phyloP scores from a whole-genome alignment of 2,113 vertebrate species.

The Bujurquina vittata region DNA sequence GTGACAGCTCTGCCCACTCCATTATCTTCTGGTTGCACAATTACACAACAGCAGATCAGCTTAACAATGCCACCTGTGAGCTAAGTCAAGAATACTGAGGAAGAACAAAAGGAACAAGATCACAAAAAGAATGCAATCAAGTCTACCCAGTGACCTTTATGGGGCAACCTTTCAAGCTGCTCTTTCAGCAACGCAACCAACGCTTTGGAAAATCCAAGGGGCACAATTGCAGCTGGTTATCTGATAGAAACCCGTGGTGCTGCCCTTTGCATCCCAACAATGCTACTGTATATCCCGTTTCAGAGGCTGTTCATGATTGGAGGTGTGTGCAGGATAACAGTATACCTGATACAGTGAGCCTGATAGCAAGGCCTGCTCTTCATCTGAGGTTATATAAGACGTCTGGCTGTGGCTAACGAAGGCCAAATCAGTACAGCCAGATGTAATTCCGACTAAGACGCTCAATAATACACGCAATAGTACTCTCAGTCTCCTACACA shows the following conservation, averaged over 20 bases:
- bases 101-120: constrained; percentile 56
- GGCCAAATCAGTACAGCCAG: constrained; percentile 1
- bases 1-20: background rate
- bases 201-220: constrained; percentile 59
- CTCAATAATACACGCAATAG: background rate
- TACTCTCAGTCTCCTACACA: background rate
- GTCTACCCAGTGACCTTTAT: constrained; percentile 51
- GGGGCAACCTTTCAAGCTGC: constrained; percentile 58
- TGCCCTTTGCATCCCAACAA: constrained; percentile 69
- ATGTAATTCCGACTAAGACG: constrained; percentile 11
- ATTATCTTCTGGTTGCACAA: constrained; percentile 34
- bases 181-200: constrained; percentile 64
- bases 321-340: constrained; percentile 44
- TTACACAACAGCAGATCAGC: constrained; percentile 5
- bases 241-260: constrained; percentile 65
- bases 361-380: constrained; percentile 50
- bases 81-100: background rate
- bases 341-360: constrained; percentile 61
- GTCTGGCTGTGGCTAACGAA: constrained; percentile 32
- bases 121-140: constrained; percentile 42
- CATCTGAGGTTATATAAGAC: constrained; percentile 53
- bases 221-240: constrained; percentile 61
- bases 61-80: constrained; percentile 6
- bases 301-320: constrained; percentile 49
- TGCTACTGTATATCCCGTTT: constrained; percentile 64